Base-by-base conservation (phyloP, 2,888 invertebrate species). In the Harmothoe impar region DNA sequence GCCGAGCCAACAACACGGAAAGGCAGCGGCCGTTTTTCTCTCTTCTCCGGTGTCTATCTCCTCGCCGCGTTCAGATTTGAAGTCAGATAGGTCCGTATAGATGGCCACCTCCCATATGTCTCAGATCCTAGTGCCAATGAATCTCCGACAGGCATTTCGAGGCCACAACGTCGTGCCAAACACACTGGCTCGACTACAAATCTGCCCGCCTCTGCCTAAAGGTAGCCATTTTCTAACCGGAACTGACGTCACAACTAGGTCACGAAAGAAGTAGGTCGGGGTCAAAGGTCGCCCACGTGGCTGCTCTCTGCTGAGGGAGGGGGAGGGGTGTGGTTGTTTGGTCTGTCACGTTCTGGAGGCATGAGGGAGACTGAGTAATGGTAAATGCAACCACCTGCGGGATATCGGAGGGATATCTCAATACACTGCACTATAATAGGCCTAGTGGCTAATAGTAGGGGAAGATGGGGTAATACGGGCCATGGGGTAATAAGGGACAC, bases 271-370 rank as follows among this genome's bases (percentile, higher is more conserved):
- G 43, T 43, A 43, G 43, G 43, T 43, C 43, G 43, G 43, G 43
- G 35, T 81, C 43, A 81, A 35, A 25, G 81, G 81, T 81, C 81
- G 33, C 33, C 81, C 81, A 81, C 81, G 81, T 81, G 81, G 81
- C 81, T 15, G 81, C n/a, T 20, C 81, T 43, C 43, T 43, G 5
- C 43, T 43, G 43, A 43, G 0, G 33, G 15, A 23, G 10, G 15
- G 15, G 43, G 23, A 17, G 35, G 35, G 33, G 43, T 43, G 77
- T 35, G 72, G 10, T 43, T 20, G 35, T 33, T 15, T 17, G 10
- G 20, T 81, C 15, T 33, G n/a, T 17, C n/a, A 81, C 43, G 35
- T 17, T 31, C 17, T 10, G 77, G 29, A 29, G 31, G 77, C n/a
- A n/a, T n/a, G n/a, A n/a, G n/a, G n/a, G 68, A n/a, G 68, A 68